A percentile compares a stretch with the other conserved stretches of the same genome.
phyloP scores from a whole-genome alignment of 37 sponge, comb jelly and placozoan species.

The Petrosia ficiformis region DNA sequence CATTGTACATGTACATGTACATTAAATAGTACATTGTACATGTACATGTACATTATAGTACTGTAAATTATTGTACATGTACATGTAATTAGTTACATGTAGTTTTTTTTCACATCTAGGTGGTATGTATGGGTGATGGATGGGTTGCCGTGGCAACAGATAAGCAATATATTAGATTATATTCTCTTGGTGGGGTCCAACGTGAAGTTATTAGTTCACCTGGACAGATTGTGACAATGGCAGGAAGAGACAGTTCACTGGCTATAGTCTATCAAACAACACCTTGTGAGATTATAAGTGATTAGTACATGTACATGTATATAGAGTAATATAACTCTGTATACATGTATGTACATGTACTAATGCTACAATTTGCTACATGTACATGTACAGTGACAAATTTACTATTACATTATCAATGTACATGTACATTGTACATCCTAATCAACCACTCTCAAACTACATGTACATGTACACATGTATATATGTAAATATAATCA shows the following conservation, averaged over 20 bases:
- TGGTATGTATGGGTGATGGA: constrained; percentile 50
- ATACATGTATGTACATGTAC: background rate
- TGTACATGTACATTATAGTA: too few species aligned
- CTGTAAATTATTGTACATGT: too few species aligned
- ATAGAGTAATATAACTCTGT: constrained; percentile 5
- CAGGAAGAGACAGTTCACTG: constrained; percentile 42
- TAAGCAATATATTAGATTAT: constrained; percentile 43
- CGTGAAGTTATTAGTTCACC: constrained; percentile 54
- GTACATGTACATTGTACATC: too few species aligned
- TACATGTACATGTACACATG: constrained; percentile 2
- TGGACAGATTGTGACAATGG: constrained; percentile 53
- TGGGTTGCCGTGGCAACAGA: constrained; percentile 83
- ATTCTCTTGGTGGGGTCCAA: constrained; percentile 75
- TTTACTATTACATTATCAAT: too few species aligned
- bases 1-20: constrained; percentile 2
- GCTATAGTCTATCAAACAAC: constrained; percentile 53
- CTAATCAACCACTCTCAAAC: too few species aligned
- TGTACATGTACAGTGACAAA: too few species aligned
- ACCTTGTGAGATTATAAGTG: constrained; percentile 22
- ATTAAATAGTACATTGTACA: too few species aligned
- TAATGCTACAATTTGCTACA: too few species aligned
- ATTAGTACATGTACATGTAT: background rate
- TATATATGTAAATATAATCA: background rate
- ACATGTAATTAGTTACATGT: too few species aligned
- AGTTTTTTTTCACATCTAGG: constrained; percentile 11